Conservation (phyloP, 2,888 invertebrate species). For the Apotomis betuletana region DNA sequence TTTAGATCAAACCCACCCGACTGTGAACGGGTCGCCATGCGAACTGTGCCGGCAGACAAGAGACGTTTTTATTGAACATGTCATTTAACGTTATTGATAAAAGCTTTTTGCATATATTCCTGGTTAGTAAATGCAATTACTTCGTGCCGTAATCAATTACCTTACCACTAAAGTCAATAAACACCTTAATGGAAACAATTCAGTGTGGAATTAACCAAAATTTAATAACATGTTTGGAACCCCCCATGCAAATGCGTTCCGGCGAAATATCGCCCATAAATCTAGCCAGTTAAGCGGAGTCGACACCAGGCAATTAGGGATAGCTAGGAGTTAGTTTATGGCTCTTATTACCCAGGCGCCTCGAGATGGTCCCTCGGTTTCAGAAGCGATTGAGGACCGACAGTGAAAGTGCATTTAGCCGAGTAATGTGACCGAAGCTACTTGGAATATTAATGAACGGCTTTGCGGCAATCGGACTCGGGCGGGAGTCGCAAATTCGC, state of each 20-base stretch:
- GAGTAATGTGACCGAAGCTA: constrained; percentile 59
- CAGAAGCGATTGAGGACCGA: constrained; percentile 59
- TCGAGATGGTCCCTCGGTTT: constrained; percentile 55
- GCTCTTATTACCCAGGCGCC: constrained; percentile 58
- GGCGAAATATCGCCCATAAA: constrained; percentile 64
- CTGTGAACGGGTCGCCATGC: constrained; percentile 29
- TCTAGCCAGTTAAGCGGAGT: constrained; percentile 60
- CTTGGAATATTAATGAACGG: constrained; percentile 73
- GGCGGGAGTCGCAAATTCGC: constrained; percentile 48
- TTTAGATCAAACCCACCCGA: constrained; percentile 25
- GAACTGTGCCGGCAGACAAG: constrained; percentile 12
- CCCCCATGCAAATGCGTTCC: constrained; percentile 45
- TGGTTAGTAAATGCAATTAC: constrained; percentile 4
- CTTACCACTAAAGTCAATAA: not conserved
- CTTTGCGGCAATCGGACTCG: constrained; percentile 55
- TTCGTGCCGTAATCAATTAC: not conserved
- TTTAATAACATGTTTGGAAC: constrained; percentile 42
- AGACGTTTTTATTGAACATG: constrained; percentile 3
- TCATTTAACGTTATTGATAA: not conserved
- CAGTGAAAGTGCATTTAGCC: constrained; percentile 76
- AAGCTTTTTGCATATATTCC: not conserved
- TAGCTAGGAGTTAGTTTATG: constrained; percentile 59
- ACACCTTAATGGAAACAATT: constrained; percentile 19
- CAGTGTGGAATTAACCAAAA: constrained; percentile 39
- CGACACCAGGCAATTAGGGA: constrained; percentile 70